Conservation (phyloP, 2,113 vertebrate genomes). For the Tapirus terrestris region DNA sequence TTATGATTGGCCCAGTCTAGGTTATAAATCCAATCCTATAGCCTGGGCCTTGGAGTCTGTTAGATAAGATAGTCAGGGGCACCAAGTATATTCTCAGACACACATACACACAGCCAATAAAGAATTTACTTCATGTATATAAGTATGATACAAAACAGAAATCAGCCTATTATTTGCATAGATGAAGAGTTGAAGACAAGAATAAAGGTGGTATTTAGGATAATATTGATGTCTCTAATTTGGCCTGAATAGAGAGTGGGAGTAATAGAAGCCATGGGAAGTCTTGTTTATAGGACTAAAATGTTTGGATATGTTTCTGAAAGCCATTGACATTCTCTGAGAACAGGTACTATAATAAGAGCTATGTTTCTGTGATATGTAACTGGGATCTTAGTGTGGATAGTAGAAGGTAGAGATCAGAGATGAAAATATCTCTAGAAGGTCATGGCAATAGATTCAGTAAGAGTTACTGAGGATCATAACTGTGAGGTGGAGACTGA, state of each 20-base stretch:
- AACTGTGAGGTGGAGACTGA: background rate
- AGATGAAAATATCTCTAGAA: background rate
- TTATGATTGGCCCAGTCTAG: background rate
- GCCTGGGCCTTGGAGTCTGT: background rate
- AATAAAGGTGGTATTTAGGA: background rate
- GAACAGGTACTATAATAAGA: background rate
- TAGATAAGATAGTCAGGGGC: background rate
- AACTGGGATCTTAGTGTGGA: background rate
- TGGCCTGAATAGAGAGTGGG: background rate
- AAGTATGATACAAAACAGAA: background rate
- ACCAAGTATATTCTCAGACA: background rate
- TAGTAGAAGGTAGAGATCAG: background rate
- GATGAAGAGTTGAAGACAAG: background rate
- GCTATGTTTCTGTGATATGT: background rate
- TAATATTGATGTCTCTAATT: background rate
- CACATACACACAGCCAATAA: background rate
- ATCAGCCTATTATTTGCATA: background rate
- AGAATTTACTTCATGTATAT: background rate
- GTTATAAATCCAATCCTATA: background rate
- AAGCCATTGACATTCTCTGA: background rate
- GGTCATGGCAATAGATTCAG: background rate
- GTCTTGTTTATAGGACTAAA: background rate
- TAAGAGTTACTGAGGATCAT: background rate
- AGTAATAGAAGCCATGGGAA: background rate
- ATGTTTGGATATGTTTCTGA: slow-evolving; percentile 6